Percentiles rank a stretch among this genome's conserved stretches.
phyloP scores from a whole-genome alignment of 2,888 invertebrate species.

The Limnephilus rhombicus region DNA sequence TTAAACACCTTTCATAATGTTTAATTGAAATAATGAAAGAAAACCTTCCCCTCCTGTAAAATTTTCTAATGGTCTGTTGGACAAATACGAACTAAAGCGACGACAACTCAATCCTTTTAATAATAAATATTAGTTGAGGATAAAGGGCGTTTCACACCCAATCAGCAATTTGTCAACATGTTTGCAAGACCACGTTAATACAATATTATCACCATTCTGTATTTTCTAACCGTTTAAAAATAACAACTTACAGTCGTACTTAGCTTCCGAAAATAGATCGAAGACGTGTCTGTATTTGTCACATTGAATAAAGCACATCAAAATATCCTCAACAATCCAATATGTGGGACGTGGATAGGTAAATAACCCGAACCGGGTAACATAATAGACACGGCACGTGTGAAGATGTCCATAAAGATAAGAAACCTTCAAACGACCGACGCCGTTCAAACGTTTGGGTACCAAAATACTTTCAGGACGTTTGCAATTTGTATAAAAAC shows the following conservation, averaged over 20 bases:
- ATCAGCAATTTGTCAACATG: not conserved
- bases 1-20: too few species aligned
- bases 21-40: too few species aligned
- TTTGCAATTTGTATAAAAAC: not conserved
- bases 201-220: not conserved
- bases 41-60: too few species aligned
- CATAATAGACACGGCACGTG: not conserved
- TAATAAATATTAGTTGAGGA: not conserved
- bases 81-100: too few species aligned
- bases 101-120: too few species aligned
- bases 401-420: not conserved
- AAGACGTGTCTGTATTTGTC: not conserved
- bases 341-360: not conserved
- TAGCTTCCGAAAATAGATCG: not conserved
- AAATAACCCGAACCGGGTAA: not conserved
- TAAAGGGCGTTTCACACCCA: too few species aligned
- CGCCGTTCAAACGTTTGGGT: not conserved
- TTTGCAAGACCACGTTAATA: not conserved
- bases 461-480: not conserved
- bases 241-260: not conserved
- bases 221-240: not conserved
- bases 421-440: not conserved
- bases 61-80: too few species aligned
- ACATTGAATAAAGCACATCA: not conserved
- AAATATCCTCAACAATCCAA: not conserved